Evolutionary conservation across 2,113 vertebrate species (phyloP), one percentile per base, ranked within the genome.

Genomic region (Phylloscopus trochiloides): DNA sequence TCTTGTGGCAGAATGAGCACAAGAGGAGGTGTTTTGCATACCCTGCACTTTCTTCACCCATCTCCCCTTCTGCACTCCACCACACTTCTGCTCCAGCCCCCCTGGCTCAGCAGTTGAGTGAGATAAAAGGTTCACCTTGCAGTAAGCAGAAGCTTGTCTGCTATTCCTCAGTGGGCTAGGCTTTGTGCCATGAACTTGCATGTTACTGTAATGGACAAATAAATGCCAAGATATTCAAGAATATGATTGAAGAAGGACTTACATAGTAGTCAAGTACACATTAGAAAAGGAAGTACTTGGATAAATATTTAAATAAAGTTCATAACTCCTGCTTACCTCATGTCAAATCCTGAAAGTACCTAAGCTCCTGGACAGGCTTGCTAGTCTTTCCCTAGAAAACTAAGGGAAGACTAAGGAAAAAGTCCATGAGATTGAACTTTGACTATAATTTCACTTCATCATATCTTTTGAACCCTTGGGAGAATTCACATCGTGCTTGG

Each of bases 251-350:
- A 77, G 62, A 88, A 76, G 28, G 40, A 28, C 25, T 81, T 79
- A 22, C 0, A 1, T 12, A 65, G 31, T 75, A 68, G 51, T 85
- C 61, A 81, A 74, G 16, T 50, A 48, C 7, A 10, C 72, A 74
- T 65, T 82, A 70, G 22, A 88, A 88, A 72, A 83, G 75, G 38
- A 93, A 90, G 32, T 62, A 50, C 38, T 88, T 76, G 26, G 12
- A 71, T 92, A 94, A 94, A 92, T 78, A 91, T 84, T 84, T 74
- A 78, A n/a, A 34, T 36, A 92, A 75, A 67, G 5, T 40, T 75
- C 57, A 79, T 21, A 88, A 85, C 36, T 95, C 47, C 34, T 62
- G n/a, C 22, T 94, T 15, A 65, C 22, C 22, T 85, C 40, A 31
- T 70, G 29, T 88, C 50, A 79, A 93, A 93, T 90, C 22, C 54